Evolutionary conservation across 2,113 vertebrate species (phyloP), one percentile per base, ranked within the genome.

Genomic region (Cranoglanis bouderius): DNA sequence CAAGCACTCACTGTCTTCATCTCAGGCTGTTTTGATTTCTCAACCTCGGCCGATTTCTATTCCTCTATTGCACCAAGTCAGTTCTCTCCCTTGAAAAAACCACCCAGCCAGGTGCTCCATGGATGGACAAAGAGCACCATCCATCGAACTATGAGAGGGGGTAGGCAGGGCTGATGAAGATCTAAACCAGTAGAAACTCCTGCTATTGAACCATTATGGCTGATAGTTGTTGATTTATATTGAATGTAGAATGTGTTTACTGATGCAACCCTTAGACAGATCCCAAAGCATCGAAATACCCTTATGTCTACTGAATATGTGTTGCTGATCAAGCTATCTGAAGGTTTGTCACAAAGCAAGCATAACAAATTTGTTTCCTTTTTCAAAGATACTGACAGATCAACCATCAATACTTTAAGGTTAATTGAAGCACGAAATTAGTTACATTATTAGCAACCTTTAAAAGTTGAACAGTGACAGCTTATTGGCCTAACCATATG

Each of bases 21-120:
- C 97, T 97, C 97, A 99, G 98, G 99, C 99, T 97, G 98, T 97
- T 98, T 99, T 99, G 98, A 99, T 97, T 96, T 97, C 97, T 97
- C 98, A 96, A 97, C 95, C 94, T 97, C 97, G 93, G 96, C 97
- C 95, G 98, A 98, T 94, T 96, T 97, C 95, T 97, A 97, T 96
- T 94, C 97, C 96, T 95, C 94, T 95, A 95, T 97, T 97, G 97
- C 95, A 95, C 97, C 97, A 96, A 95, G 96, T 96, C 96, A 96
- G 94, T 95, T 94, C 94, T 95, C 95, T 95, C 96, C 93, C 94
- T 94, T 95, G 96, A 96, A 97, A 94, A 95, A 96, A 93, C 94
- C 96, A 93, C 95, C 96, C 95, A 97, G 95, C 94, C 96, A 94
- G 94, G 96, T 97, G 94, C 94, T 95, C 95, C 95, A 96, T 95